A percentile compares a stretch with the other conserved stretches of the same genome.
phyloP scores from a whole-genome alignment of 2,113 vertebrate genomes.

The Pandion haliaetus region DNA sequence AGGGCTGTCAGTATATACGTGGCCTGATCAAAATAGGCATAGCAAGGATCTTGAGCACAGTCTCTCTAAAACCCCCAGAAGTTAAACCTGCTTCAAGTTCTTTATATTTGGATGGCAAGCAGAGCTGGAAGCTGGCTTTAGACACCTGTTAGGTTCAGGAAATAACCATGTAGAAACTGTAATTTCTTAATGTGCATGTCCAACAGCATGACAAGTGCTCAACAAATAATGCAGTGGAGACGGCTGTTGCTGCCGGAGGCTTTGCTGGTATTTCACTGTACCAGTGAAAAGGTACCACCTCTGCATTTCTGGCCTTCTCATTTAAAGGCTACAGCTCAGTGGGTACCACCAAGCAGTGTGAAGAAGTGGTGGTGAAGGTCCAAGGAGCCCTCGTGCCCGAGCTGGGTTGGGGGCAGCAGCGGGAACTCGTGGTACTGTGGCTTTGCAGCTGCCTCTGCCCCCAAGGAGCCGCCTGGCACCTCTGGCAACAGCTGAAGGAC shows the following conservation, averaged over 20 bases:
- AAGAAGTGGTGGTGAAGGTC: background rate
- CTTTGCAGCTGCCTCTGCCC: background rate
- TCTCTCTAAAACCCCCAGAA: rapidly evolving
- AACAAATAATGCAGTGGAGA: background rate
- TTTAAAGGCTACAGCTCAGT: background rate
- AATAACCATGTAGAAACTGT: background rate
- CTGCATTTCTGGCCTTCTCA: background rate
- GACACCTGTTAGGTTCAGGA: slow-evolving; percentile 25
- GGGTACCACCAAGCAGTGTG: rapidly evolving
- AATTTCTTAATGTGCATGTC: background rate
- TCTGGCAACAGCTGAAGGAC: background rate
- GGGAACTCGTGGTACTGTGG: background rate
- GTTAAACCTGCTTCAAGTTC: background rate
- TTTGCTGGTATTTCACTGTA: background rate
- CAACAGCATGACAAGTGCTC: background rate
- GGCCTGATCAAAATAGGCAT: background rate
- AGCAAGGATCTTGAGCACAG: background rate
- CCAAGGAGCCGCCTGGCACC: background rate
- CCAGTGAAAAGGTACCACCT: background rate
- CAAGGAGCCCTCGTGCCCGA: background rate
- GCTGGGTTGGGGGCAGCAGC: background rate
- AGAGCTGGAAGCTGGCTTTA: background rate
- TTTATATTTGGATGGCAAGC: background rate
- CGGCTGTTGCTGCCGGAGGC: background rate
- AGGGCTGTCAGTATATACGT: background rate